Conservation (phyloP, 2,797 vertebrate species). For the Chelmon rostratus region DNA sequence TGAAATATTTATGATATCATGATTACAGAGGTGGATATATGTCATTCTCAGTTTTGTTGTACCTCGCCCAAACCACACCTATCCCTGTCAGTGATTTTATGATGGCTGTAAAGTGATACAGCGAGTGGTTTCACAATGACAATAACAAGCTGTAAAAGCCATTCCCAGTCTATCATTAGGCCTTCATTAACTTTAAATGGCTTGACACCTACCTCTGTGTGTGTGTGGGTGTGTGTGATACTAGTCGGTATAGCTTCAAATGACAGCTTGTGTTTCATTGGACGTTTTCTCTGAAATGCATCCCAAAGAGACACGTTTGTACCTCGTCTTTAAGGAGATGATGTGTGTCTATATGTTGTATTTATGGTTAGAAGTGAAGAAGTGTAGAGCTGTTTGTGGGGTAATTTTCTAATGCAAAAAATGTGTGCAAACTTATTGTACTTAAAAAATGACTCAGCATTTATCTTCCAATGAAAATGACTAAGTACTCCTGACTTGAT, state of each 20-base stretch:
- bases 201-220: slow-evolving; percentile 52
- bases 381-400: too few species aligned
- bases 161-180: slow-evolving; percentile 70
- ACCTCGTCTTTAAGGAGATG: background rate
- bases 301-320: background rate
- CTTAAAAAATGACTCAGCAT: background rate
- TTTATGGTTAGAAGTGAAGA: background rate
- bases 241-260: slow-evolving; percentile 1
- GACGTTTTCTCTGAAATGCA: background rate
- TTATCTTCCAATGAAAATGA: background rate
- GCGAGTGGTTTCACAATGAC: slow-evolving; percentile 76
- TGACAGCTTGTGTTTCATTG: slow-evolving; percentile 37
- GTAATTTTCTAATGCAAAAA: background rate
- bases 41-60: slow-evolving; percentile 42
- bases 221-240: slow-evolving; percentile 22
- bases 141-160: slow-evolving; percentile 75
- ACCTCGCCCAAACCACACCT: slow-evolving; percentile 56
- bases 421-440: background rate
- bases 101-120: slow-evolving; percentile 73
- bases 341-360: background rate
- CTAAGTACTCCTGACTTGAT: background rate
- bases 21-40: slow-evolving; percentile 59
- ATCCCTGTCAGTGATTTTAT: slow-evolving; percentile 68
- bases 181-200: slow-evolving; percentile 77
- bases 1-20: slow-evolving; percentile 63